These are phyloP conservation scores for Agrotis puta DNA, from an alignment of 2,888 invertebrate species.

Conservation along the genomic window DNA sequence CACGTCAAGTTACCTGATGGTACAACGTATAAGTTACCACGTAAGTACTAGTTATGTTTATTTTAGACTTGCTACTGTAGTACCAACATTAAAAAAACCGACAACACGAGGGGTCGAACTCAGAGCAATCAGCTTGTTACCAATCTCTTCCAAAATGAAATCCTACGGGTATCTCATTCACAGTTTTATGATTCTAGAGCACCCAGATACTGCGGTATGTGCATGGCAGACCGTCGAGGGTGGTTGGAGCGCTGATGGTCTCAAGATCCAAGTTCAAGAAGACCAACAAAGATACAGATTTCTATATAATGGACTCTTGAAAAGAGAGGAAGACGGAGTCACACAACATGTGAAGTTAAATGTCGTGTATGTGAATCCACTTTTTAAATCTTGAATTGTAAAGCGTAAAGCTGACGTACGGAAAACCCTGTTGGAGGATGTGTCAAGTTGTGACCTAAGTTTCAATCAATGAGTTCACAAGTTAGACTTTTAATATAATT, in stretches of 20 bases:
- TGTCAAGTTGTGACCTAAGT: too few species aligned
- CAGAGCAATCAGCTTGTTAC: neutral
- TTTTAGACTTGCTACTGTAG: too few species aligned
- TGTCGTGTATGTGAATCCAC: slow-evolving; percentile 89
- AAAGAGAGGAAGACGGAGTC: slow-evolving; percentile 79
- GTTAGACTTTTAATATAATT: slow-evolving; percentile 31
- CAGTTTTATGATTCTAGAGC: slow-evolving; percentile 77
- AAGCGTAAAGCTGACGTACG: neutral
- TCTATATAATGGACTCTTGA: slow-evolving; percentile 93
- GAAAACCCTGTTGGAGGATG: neutral
- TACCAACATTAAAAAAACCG: too few species aligned
- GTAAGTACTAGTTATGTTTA: slow-evolving; percentile 71
- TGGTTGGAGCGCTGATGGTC: slow-evolving; percentile 91
- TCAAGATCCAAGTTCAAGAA: slow-evolving; percentile 92
- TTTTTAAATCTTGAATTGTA: too few species aligned
- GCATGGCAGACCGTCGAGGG: slow-evolving; percentile 76
- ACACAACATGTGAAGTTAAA: slow-evolving; percentile 87
- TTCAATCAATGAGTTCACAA: too few species aligned
- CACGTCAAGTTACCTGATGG: slow-evolving; percentile 86
- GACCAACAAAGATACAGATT: slow-evolving; percentile 92
- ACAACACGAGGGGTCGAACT: neutral
- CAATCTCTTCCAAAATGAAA: too few species aligned
- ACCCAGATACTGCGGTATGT: slow-evolving; percentile 88
- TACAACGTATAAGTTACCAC: slow-evolving; percentile 76
- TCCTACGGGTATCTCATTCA: neutral